Evolutionary conservation across 2,888 invertebrate species (phyloP).

Genomic region (Autographa pulchrina): DNA sequence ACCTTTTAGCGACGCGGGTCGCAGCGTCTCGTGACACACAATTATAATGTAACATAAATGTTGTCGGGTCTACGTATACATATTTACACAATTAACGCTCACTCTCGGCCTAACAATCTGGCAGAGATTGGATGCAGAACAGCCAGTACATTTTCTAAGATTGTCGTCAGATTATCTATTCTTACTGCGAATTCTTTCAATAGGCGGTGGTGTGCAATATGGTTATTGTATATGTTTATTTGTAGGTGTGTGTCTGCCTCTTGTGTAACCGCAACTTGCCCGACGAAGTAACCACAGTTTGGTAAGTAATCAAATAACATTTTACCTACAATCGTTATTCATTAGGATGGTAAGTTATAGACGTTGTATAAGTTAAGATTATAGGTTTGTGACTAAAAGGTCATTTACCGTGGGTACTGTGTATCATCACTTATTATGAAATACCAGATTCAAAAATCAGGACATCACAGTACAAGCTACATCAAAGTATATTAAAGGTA

Average conservation of each 20-base stretch:
- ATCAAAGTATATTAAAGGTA: too few relatives aligned
- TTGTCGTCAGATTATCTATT: conserved; percentile 28
- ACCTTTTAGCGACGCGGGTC: conserved; percentile 40
- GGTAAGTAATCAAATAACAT: conserved; percentile 51
- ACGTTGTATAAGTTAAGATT: not conserved
- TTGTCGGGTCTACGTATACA: conserved; percentile 27
- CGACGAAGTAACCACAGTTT: conserved; percentile 35
- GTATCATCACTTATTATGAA: not conserved
- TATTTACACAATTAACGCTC: conserved; percentile 53
- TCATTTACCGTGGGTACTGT: not conserved
- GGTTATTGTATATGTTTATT: conserved; percentile 42
- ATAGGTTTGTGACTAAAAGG: not conserved
- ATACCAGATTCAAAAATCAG: not conserved
- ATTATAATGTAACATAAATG: conserved; percentile 30
- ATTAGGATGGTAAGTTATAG: not conserved
- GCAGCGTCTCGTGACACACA: conserved; percentile 25
- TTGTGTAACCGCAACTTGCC: conserved; percentile 55
- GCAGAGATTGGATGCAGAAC: conserved; percentile 48
- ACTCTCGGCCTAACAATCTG: conserved; percentile 36
- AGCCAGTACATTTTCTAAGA: conserved; percentile 48
- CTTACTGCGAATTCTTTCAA: conserved; percentile 52
- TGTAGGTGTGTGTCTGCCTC: conserved; percentile 21
- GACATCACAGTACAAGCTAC: too few relatives aligned
- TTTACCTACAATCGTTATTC: conserved; percentile 45
- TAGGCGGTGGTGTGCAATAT: conserved; percentile 43